Evolutionary conservation across 2,797 vertebrate species (phyloP).

Genomic region (Borostomias antarcticus): DNA sequence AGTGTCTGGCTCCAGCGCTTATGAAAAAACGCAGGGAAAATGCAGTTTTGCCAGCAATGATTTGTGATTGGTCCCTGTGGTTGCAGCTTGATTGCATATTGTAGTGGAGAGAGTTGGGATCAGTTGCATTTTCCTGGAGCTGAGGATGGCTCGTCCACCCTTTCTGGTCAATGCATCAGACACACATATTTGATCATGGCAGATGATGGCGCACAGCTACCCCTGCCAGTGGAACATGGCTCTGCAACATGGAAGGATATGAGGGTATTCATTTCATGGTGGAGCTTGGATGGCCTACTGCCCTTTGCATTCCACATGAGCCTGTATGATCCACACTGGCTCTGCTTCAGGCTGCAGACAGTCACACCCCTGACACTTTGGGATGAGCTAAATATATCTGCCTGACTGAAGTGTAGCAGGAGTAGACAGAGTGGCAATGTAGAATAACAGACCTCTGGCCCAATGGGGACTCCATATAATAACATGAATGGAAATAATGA

Average conservation of each 20-base stretch:
- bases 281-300: conserved; percentile 12
- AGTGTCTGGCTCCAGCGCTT: not conserved
- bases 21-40: not conserved
- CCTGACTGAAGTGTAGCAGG: conserved; percentile 23
- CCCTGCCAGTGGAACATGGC: not conserved
- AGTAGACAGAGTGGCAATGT: conserved; percentile 3
- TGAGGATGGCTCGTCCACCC: no score
- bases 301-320: conserved; percentile 31
- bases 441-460: not conserved
- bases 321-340: conserved; percentile 31
- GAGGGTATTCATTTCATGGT: not conserved
- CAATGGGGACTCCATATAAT: not conserved
- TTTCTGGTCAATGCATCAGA: no score
- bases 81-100: not conserved
- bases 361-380: conserved; percentile 17
- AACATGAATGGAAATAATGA: not conserved
- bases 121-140: not conserved
- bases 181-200: no score
- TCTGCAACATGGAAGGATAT: no score
- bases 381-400: conserved; percentile 49
- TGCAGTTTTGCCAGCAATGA: not conserved
- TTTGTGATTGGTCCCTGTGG: not conserved
- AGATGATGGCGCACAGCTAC: not conserved
- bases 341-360: conserved; percentile 23
- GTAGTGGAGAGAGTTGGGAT: no score